These are phyloP conservation scores for Mesembrinibis cayennensis DNA, from an alignment of 2,113 vertebrate genomes.

Conservation along the genomic window DNA sequence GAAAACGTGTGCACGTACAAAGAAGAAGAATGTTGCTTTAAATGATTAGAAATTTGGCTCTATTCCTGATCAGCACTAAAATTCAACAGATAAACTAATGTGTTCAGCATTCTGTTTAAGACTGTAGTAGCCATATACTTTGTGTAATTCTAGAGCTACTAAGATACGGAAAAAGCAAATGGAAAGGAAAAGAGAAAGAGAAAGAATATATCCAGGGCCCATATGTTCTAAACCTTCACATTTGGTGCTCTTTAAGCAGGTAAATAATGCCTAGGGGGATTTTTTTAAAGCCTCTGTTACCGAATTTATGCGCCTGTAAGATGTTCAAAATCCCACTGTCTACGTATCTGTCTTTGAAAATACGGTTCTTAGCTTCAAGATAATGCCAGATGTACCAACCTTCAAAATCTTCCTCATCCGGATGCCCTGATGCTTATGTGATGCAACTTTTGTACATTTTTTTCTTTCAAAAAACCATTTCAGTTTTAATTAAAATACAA, in stretches of 20 bases:
- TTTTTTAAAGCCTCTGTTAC: background rate
- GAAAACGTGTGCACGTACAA: background rate
- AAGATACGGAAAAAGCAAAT: background rate
- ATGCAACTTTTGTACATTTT: background rate
- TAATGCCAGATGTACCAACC: background rate
- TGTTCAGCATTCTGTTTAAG: background rate
- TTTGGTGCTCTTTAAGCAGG: background rate
- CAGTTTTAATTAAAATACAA: background rate
- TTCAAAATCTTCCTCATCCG: background rate
- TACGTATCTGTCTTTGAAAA: background rate
- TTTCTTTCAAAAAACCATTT: background rate
- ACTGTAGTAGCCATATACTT: background rate
- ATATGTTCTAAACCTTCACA: background rate
- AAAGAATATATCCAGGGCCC: background rate
- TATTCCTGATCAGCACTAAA: background rate
- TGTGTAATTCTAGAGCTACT: background rate
- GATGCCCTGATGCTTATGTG: background rate
- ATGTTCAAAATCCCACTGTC: background rate
- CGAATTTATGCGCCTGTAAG: background rate
- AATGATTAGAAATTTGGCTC: background rate
- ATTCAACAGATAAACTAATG: background rate
- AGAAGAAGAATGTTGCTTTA: slow-evolving; percentile 1
- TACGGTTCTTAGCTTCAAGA: background rate
- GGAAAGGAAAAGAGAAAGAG: background rate
- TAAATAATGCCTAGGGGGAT: background rate